Conservation (phyloP, 2,113 vertebrate genomes). For the Pangasianodon hypophthalmus region DNA sequence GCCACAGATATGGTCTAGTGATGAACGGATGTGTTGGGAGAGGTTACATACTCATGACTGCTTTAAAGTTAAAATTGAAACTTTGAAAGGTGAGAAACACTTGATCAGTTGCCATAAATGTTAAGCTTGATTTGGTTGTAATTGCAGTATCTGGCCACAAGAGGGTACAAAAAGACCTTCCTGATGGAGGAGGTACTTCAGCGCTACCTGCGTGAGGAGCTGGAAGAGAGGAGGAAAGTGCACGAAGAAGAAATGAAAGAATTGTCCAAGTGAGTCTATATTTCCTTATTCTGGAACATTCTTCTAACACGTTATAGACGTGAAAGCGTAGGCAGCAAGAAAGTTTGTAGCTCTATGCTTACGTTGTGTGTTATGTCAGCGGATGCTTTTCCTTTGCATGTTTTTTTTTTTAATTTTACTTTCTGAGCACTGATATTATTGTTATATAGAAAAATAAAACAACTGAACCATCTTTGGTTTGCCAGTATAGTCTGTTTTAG, state of each 20-base stretch:
- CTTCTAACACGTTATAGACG: background rate
- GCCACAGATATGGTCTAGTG: background rate
- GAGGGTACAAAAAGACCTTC: conserved; percentile 85
- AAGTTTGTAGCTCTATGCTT: background rate
- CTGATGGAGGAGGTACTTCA: conserved; percentile 87
- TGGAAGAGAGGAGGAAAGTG: conserved; percentile 86
- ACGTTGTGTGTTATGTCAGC: background rate
- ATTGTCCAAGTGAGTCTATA: conserved; percentile 83
- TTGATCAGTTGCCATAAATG: background rate
- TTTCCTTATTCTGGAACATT: background rate
- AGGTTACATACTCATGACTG: background rate
- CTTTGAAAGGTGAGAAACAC: background rate
- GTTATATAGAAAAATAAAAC: background rate
- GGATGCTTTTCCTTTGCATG: background rate
- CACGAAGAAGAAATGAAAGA: conserved; percentile 91
- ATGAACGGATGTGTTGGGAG: background rate
- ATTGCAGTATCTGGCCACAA: conserved; percentile 85
- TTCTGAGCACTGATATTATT: background rate
- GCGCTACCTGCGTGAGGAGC: conserved; percentile 83
- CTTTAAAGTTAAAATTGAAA: background rate
- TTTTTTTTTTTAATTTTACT: background rate
- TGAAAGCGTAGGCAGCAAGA: background rate
- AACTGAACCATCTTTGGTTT: background rate
- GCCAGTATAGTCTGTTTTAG: background rate
- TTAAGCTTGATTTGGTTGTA: conserved; percentile 16